These are phyloP conservation scores for Synergus japonicus DNA, from an alignment of 2,888 invertebrate genomes.

Conservation along the genomic window DNA sequence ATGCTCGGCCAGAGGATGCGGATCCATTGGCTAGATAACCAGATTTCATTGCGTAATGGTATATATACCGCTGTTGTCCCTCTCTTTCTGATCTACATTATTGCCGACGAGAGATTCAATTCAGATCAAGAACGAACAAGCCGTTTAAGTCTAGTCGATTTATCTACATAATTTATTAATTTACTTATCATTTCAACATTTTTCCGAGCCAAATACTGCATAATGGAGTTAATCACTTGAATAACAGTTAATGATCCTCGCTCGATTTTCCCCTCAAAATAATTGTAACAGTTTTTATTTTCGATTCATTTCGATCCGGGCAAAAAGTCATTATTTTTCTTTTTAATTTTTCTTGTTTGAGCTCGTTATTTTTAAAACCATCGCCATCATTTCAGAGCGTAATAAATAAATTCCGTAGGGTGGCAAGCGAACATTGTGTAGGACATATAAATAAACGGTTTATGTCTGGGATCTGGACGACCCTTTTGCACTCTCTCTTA, in stretches of 20 bases:
- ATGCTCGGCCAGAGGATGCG: conserved; percentile 72
- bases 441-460: conserved; percentile 77
- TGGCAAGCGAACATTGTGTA: conserved; percentile 69
- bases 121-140: background rate
- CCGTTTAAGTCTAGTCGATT: background rate
- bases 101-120: conserved; percentile 35
- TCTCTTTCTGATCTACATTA: conserved; percentile 45
- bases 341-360: background rate
- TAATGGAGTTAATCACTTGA: no score
- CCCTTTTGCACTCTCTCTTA: conserved; percentile 51
- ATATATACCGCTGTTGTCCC: conserved; percentile 55
- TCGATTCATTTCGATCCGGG: background rate
- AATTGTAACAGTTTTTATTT: background rate
- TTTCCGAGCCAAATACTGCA: no score
- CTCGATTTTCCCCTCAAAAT: no score
- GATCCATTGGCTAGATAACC: conserved; percentile 75
- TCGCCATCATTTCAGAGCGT: conserved; percentile 25
- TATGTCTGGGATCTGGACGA: conserved; percentile 67
- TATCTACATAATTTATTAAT: conserved; percentile 6
- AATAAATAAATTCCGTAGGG: conserved; percentile 71
- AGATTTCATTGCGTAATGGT: conserved; percentile 76
- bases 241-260: no score
- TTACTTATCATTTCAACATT: background rate
- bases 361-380: background rate
- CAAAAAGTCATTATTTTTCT: background rate